Evolutionary conservation across 1,140 invertebrate genomes (phyloP).

Genomic region (Ostrea edulis): DNA sequence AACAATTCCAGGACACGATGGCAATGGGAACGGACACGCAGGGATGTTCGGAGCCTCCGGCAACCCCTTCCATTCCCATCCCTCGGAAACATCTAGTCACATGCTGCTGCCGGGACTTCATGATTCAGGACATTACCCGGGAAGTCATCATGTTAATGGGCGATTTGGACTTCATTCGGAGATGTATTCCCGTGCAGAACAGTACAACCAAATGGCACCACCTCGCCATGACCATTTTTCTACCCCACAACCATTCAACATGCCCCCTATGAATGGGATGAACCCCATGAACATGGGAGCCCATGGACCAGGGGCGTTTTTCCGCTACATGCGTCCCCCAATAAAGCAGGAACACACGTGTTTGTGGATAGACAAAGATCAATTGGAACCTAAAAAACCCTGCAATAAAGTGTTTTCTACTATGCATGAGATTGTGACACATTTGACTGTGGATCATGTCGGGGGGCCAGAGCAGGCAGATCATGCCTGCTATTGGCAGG

Average conservation of each 20-base stretch:
- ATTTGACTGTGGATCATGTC: slow-evolving; percentile 98
- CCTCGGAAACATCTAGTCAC: slow-evolving; percentile 74
- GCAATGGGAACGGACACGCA: slow-evolving; percentile 70
- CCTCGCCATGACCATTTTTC: slow-evolving; percentile 71
- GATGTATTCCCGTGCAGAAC: slow-evolving; percentile 78
- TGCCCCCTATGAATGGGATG: slow-evolving; percentile 76
- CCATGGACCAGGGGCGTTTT: slow-evolving; percentile 83
- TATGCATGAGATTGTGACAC: slow-evolving; percentile 98
- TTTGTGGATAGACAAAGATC: slow-evolving; percentile 94
- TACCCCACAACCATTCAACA: slow-evolving; percentile 71
- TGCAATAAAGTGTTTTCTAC: slow-evolving; percentile 95
- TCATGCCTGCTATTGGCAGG: slow-evolving; percentile 91
- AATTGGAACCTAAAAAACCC: slow-evolving; percentile 87
- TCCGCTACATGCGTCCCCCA: slow-evolving; percentile 91
- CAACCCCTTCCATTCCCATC: slow-evolving; percentile 78
- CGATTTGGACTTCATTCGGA: slow-evolving; percentile 78
- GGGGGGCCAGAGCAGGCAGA: slow-evolving; percentile 90
- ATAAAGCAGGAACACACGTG: slow-evolving; percentile 94
- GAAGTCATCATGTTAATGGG: slow-evolving; percentile 68
- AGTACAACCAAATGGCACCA: slow-evolving; percentile 78
- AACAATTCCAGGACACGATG: slow-evolving; percentile 70
- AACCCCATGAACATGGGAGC: slow-evolving; percentile 75
- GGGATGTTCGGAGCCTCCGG: slow-evolving; percentile 77
- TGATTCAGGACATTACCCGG: slow-evolving; percentile 69
- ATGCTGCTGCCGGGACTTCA: slow-evolving; percentile 81